Conservation (phyloP, 2,888 invertebrate species). For the Gasteruption jaculator region DNA sequence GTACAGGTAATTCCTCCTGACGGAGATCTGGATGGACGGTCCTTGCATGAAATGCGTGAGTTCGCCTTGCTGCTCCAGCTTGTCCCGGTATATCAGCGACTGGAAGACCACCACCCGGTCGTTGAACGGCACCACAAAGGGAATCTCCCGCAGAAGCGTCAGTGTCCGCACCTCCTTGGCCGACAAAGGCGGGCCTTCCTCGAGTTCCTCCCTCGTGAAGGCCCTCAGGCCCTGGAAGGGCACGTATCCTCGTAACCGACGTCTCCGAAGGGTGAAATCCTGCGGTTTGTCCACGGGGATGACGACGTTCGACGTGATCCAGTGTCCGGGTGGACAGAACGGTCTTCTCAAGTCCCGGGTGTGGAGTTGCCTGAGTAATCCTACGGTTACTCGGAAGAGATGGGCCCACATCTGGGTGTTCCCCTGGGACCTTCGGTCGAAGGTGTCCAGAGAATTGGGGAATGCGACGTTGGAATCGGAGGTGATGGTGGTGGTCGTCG, state of each 20-base stretch:
- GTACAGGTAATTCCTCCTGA: slow-evolving; percentile 89
- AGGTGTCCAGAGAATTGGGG: too few relatives aligned
- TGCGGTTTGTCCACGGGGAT: slow-evolving; percentile 56
- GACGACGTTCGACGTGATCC: slow-evolving; percentile 57
- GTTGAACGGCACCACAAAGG: slow-evolving; percentile 90
- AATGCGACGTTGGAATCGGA: too few relatives aligned
- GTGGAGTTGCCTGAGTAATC: slow-evolving; percentile 77
- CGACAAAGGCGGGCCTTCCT: slow-evolving; percentile 79
- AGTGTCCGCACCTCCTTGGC: slow-evolving; percentile 83
- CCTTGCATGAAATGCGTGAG: slow-evolving; percentile 71
- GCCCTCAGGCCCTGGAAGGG: slow-evolving; percentile 58
- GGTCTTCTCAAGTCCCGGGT: slow-evolving; percentile 79
- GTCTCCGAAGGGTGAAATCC: slow-evolving; percentile 55
- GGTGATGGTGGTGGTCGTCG: too few relatives aligned
- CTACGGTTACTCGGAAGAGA: slow-evolving; percentile 73
- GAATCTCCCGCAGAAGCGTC: slow-evolving; percentile 85
- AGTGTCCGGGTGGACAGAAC: slow-evolving; percentile 70
- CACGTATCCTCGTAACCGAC: slow-evolving; percentile 48
- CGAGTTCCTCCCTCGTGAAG: slow-evolving; percentile 59
- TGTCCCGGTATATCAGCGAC: slow-evolving; percentile 63
- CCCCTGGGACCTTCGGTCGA: too few relatives aligned
- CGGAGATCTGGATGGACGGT: slow-evolving; percentile 70
- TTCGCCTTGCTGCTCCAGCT: slow-evolving; percentile 71
- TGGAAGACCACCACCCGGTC: slow-evolving; percentile 84
- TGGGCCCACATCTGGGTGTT: slow-evolving; percentile 72